A percentile compares a stretch with the other conserved stretches of the same genome.
phyloP scores from a whole-genome alignment of 2,888 invertebrate genomes.

The Gisinianus flammeolus region DNA sequence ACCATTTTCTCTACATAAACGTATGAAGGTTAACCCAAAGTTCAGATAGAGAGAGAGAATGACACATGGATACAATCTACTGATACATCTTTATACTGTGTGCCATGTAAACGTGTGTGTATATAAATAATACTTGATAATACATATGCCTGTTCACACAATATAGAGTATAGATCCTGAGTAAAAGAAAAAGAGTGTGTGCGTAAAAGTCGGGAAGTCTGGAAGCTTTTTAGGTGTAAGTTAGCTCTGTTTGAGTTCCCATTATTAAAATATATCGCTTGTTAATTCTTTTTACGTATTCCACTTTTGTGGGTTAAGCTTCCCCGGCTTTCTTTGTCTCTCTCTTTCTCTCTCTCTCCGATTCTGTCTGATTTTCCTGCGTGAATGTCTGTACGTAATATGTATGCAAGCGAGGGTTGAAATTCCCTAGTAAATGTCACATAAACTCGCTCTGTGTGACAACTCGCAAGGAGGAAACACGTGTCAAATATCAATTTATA shows the following conservation, averaged over 20 bases:
- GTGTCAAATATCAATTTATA: constrained; percentile 36
- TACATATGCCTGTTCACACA: neutral
- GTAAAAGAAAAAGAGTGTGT: neutral
- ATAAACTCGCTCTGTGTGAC: constrained; percentile 24
- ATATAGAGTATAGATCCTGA: too few species aligned
- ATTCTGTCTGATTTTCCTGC: too few species aligned
- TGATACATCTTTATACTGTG: too few species aligned
- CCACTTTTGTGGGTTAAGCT: constrained; percentile 43
- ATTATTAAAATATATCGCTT: constrained; percentile 59
- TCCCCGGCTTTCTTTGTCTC: constrained; percentile 23
- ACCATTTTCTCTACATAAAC: too few species aligned
- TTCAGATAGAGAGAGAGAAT: too few species aligned
- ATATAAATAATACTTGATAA: neutral
- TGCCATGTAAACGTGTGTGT: too few species aligned
- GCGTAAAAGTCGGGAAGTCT: constrained; percentile 12
- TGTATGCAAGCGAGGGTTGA: too few species aligned
- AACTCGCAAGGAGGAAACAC: constrained; percentile 22
- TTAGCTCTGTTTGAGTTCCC: constrained; percentile 51
- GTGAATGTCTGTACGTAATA: neutral
- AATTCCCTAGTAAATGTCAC: constrained; percentile 27
- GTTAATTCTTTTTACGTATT: constrained; percentile 58
- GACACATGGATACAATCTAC: too few species aligned
- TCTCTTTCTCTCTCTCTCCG: neutral
- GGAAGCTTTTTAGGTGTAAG: constrained; percentile 27
- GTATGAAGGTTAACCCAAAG: too few species aligned